Conservation (phyloP, 2,888 invertebrate species). For the Netelia melanura region DNA sequence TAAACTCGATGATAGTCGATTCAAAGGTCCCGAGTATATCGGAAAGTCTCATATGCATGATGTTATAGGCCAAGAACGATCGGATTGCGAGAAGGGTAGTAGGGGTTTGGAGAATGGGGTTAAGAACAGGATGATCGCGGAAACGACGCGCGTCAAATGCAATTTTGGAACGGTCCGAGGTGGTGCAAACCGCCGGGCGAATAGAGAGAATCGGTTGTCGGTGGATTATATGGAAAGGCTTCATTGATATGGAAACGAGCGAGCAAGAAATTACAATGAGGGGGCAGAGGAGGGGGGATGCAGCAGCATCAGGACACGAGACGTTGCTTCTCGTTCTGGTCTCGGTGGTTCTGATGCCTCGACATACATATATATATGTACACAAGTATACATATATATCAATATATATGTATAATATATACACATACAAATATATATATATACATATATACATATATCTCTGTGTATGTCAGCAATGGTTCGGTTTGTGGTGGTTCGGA, state of each 20-base stretch:
- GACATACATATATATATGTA: not conserved
- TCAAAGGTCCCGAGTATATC: constrained; percentile 51
- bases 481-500: constrained; percentile 31
- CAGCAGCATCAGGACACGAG: constrained; percentile 48
- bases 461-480: not conserved
- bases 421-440: not conserved
- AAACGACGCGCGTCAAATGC: constrained; percentile 74
- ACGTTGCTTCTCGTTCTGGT: constrained; percentile 59
- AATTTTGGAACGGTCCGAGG: constrained; percentile 75
- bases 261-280: constrained; percentile 82
- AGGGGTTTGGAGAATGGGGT: not conserved
- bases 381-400: not conserved
- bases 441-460: constrained; percentile 13
- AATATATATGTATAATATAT: constrained; percentile 14
- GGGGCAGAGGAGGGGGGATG: constrained; percentile 62
- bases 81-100: not conserved
- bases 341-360: constrained; percentile 27
- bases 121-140: constrained; percentile 68
- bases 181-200: constrained; percentile 58
- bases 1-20: constrained; percentile 35
- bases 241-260: constrained; percentile 84
- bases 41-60: constrained; percentile 25
- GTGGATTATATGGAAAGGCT: constrained; percentile 61
- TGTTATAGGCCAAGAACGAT: constrained; percentile 32
- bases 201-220: constrained; percentile 46